Conservation (phyloP, 1,140 invertebrate genomes). For the Polyergus mexicanus region DNA sequence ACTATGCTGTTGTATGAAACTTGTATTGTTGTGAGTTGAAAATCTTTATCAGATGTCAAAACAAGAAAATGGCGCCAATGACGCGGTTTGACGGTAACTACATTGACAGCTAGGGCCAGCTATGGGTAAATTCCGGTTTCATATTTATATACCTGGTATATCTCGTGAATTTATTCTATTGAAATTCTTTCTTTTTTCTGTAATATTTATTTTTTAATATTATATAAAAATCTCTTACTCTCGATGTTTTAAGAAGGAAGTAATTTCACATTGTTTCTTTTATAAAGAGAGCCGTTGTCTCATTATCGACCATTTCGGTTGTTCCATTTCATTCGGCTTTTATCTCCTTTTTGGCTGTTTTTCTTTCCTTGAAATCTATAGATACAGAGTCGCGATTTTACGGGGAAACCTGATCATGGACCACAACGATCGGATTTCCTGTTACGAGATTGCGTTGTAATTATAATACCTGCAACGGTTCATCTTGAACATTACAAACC, state of each 20-base stretch:
- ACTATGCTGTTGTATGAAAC: too few species aligned
- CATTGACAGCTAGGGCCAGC: too few species aligned
- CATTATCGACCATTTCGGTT: not conserved
- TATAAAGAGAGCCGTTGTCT: not conserved
- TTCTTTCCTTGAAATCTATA: conserved; percentile 16
- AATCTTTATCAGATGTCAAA: too few species aligned
- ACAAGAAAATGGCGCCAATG: too few species aligned
- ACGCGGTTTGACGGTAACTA: too few species aligned
- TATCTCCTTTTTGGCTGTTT: not conserved
- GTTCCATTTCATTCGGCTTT: not conserved
- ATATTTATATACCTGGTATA: too few species aligned
- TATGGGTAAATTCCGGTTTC: too few species aligned
- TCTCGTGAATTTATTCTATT: not conserved
- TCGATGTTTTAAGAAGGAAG: too few species aligned
- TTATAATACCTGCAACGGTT: conserved; percentile 12
- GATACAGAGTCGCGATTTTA: conserved; percentile 17
- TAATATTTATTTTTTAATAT: not conserved
- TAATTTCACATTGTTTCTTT: conserved; percentile 9
- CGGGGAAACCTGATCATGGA: not conserved
- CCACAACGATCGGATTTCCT: conserved; percentile 23
- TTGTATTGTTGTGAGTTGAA: too few species aligned
- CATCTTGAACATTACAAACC: not conserved
- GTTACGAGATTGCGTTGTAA: conserved; percentile 24
- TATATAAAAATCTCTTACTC: not conserved
- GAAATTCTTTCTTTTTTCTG: not conserved